phyloP scores from a whole-genome alignment of 2,797 vertebrate species.

The Neosilurus mollespiculum region DNA sequence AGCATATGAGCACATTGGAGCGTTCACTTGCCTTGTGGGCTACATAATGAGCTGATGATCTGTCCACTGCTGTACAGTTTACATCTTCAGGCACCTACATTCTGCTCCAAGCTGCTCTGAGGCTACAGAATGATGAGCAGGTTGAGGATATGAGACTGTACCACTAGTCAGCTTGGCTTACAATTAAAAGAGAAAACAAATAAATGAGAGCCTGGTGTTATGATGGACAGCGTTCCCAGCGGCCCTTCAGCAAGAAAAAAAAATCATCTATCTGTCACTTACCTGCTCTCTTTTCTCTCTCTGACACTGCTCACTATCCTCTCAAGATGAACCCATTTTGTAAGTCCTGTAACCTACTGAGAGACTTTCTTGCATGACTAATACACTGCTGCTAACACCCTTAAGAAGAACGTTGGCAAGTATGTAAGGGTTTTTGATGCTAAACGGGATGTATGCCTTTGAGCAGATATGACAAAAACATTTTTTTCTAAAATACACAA shows the following conservation, averaged over 20 bases:
- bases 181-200: not conserved
- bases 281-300: not conserved
- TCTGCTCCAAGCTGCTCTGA: not conserved
- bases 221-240: slow-evolving; percentile 7
- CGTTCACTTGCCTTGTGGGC: not conserved
- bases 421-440: too few species aligned
- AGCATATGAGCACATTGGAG: not conserved
- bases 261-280: slow-evolving; percentile 22
- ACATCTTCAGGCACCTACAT: not conserved
- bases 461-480: too few species aligned
- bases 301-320: slow-evolving; percentile 42
- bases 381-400: not conserved
- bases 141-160: slow-evolving; percentile 6
- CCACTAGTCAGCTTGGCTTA: not conserved
- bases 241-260: slow-evolving; percentile 27
- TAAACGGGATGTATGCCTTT: too few species aligned
- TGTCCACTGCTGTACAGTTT: not conserved
- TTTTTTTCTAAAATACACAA: too few species aligned
- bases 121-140: slow-evolving; percentile 12
- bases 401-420: not conserved
- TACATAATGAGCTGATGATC: not conserved
- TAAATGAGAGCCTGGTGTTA: not conserved
- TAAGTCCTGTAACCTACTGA: not conserved
- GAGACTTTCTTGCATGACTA: not conserved
- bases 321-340: not conserved